A percentile compares a stretch with the other conserved stretches of the same genome.
Evolutionary conservation across 2,888 invertebrate species (phyloP).

Genomic region (Machimus rusticus): DNA sequence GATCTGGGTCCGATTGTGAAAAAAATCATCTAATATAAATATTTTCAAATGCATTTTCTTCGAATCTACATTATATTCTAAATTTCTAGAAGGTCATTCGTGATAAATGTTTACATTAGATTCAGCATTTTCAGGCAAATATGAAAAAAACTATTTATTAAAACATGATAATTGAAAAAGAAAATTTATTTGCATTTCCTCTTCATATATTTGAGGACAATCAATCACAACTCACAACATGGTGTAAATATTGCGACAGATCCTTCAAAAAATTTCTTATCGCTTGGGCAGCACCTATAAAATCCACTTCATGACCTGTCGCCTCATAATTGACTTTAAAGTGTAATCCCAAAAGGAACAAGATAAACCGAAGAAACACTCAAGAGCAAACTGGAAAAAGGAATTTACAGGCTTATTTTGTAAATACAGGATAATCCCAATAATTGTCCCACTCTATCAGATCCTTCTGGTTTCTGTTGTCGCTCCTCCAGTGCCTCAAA

Average conservation of each 20-base stretch:
- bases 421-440: slow-evolving; percentile 39
- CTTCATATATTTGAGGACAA: neutral
- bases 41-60: too few species aligned
- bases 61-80: too few species aligned
- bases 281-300: neutral
- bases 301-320: neutral
- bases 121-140: neutral
- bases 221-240: neutral
- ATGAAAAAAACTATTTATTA: neutral
- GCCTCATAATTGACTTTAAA: slow-evolving; percentile 31
- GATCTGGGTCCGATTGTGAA: too few species aligned
- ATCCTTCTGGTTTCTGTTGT: slow-evolving; percentile 23
- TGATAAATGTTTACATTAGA: neutral
- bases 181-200: neutral
- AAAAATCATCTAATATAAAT: too few species aligned
- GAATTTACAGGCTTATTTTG: slow-evolving; percentile 21
- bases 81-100: too few species aligned
- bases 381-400: neutral
- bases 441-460: slow-evolving; percentile 38
- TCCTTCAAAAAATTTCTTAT: neutral
- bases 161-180: neutral
- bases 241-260: neutral
- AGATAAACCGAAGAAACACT: slow-evolving; percentile 1
- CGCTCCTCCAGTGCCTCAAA: neutral
- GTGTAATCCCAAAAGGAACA: slow-evolving; percentile 32